Percentiles rank a stretch among this genome's conserved stretches.
phyloP scores from a whole-genome alignment of 2,113 vertebrate genomes.

The Nerophis ophidion region DNA sequence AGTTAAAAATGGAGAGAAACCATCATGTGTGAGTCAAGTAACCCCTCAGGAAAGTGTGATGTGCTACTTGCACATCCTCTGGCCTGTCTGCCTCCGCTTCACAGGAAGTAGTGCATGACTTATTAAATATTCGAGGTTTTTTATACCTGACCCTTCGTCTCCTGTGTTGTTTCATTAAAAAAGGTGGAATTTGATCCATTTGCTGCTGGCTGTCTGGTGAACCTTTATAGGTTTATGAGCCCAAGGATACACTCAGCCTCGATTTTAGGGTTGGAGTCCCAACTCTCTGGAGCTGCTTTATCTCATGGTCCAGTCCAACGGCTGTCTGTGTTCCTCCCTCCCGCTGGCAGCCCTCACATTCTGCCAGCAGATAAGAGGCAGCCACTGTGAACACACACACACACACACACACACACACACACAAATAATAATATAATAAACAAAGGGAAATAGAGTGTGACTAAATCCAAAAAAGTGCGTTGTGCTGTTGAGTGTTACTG shows the following conservation, averaged over 20 bases:
- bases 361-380: conserved; percentile 70
- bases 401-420: too few species aligned
- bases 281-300: conserved; percentile 60
- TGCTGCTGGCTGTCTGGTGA: conserved; percentile 36
- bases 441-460: too few species aligned
- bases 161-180: conserved; percentile 15
- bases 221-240: conserved; percentile 23
- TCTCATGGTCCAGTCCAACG: conserved; percentile 68
- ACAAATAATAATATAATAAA: too few species aligned
- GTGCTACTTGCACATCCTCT: conserved; percentile 62
- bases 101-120: conserved; percentile 61
- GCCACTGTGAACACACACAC: not conserved
- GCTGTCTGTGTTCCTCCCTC: conserved; percentile 56
- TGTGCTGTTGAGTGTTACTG: too few species aligned
- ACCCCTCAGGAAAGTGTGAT: conserved; percentile 48
- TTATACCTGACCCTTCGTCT: not conserved
- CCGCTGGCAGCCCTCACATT: conserved; percentile 42
- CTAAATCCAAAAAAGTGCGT: too few species aligned
- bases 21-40: conserved; percentile 57
- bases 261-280: conserved; percentile 36
- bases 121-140: conserved; percentile 15
- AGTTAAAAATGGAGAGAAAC: conserved; percentile 58
- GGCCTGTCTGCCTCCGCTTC: conserved; percentile 32
- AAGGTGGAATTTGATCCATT: conserved; percentile 33
- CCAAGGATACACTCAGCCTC: conserved; percentile 37